Percentiles rank a stretch among this genome's conserved stretches.
Evolutionary conservation across 2,113 vertebrate species (phyloP).

Genomic region (Aramus guarauna): DNA sequence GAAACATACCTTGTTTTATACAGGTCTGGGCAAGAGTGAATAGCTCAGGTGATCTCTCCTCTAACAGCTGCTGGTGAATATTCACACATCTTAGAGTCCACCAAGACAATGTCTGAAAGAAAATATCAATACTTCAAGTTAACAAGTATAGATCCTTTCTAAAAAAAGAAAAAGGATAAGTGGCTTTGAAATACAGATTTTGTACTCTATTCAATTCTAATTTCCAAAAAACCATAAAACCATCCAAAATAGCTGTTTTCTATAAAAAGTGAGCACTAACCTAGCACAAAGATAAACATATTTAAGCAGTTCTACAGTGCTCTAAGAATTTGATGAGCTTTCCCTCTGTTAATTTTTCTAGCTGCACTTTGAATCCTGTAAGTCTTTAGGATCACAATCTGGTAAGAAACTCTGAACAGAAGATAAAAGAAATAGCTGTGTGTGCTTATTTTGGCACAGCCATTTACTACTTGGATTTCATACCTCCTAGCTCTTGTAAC

Average conservation of each 20-base stretch:
- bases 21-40: conserved; percentile 74
- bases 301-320: not conserved
- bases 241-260: not conserved
- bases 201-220: not conserved
- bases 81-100: conserved; percentile 88
- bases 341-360: not conserved
- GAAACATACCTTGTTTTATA: conserved; percentile 81
- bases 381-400: not conserved
- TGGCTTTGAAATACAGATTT: not conserved
- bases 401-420: not conserved
- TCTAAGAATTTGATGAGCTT: not conserved
- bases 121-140: not conserved
- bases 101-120: conserved; percentile 85
- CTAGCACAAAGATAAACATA: not conserved
- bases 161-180: not conserved
- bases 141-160: not conserved
- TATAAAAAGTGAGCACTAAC: not conserved
- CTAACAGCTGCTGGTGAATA: conserved; percentile 91
- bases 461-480: not conserved
- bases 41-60: conserved; percentile 87
- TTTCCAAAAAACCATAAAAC: not conserved
- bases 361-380: not conserved
- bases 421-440: not conserved
- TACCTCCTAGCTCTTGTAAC: not conserved
- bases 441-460: not conserved